Evolutionary conservation across 2,797 vertebrate species (phyloP).

Genomic region (Simalia tracyae): DNA sequence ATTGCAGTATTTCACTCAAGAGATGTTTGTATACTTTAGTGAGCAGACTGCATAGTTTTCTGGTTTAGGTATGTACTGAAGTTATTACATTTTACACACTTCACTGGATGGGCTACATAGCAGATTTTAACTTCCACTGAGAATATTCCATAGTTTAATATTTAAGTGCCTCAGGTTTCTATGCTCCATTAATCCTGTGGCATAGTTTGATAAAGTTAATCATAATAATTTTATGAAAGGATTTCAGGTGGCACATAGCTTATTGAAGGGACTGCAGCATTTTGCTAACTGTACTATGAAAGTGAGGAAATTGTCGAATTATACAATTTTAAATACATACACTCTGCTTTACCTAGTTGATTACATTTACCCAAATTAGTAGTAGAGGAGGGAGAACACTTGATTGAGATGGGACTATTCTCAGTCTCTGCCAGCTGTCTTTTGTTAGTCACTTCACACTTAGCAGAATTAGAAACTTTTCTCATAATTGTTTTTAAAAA

Average conservation of each 20-base stretch:
- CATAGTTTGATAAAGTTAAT: constrained; percentile 57
- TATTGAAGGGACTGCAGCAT: constrained; percentile 31
- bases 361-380: constrained; percentile 67
- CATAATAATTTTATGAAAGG: constrained; percentile 39
- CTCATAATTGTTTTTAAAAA: constrained; percentile 55
- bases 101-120: constrained; percentile 46
- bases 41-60: constrained; percentile 57
- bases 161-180: constrained; percentile 41
- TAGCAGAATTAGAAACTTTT: constrained; percentile 66
- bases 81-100: constrained; percentile 59
- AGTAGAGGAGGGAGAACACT: constrained; percentile 64
- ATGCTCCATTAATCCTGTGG: constrained; percentile 51
- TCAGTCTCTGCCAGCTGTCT: constrained; percentile 68
- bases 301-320: constrained; percentile 13
- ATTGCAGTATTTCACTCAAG: constrained; percentile 22
- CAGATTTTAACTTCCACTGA: constrained; percentile 45
- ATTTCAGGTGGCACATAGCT: constrained; percentile 32
- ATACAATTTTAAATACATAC: constrained; percentile 20
- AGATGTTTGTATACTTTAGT: constrained; percentile 60
- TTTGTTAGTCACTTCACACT: constrained; percentile 63
- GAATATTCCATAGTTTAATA: constrained; percentile 50
- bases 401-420: constrained; percentile 69
- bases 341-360: constrained; percentile 49
- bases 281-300: not conserved
- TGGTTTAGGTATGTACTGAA: constrained; percentile 18